These are phyloP conservation scores for Gambusia yucatana DNA, from an alignment of 2,797 vertebrate genomes.

Conservation along the genomic window DNA sequence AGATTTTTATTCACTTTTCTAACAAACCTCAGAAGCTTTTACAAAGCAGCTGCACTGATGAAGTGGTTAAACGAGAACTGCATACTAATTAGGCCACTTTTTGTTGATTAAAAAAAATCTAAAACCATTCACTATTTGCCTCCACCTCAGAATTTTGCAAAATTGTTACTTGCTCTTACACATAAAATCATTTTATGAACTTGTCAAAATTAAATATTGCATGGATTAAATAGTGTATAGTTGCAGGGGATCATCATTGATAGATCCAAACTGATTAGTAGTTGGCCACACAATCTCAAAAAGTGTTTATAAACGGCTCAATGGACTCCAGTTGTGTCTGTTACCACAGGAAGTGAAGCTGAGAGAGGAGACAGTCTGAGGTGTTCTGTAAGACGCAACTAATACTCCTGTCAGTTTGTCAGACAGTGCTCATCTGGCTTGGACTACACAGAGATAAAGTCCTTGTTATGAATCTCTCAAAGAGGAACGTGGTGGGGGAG, in stretches of 20 bases:
- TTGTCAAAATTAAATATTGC: not conserved
- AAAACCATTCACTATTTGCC: not conserved
- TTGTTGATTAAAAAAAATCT: not conserved
- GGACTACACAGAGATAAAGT: slow-evolving; percentile 79
- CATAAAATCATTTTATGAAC: not conserved
- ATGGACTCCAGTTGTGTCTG: slow-evolving; percentile 23
- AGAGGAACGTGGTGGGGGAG: slow-evolving; percentile 64
- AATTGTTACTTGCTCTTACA: not conserved
- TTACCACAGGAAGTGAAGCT: slow-evolving; percentile 52
- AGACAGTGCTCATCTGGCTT: slow-evolving; percentile 78
- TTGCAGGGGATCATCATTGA: not conserved
- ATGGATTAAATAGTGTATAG: not conserved
- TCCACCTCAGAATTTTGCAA: not conserved
- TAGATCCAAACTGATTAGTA: not conserved
- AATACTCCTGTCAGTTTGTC: slow-evolving; percentile 81
- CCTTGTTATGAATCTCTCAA: slow-evolving; percentile 81
- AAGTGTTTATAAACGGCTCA: slow-evolving; percentile 6
- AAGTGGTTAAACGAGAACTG: not conserved
- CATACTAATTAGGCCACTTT: not conserved
- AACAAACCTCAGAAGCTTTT: not conserved
- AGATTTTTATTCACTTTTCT: not conserved
- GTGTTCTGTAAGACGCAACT: slow-evolving; percentile 71
- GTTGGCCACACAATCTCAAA: not conserved
- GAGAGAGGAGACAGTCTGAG: slow-evolving; percentile 61
- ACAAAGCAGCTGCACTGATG: not conserved